Evolutionary conservation across 2,113 vertebrate species (phyloP), one percentile per base, ranked within the genome.

Genomic region (Marmota flaviventris): DNA sequence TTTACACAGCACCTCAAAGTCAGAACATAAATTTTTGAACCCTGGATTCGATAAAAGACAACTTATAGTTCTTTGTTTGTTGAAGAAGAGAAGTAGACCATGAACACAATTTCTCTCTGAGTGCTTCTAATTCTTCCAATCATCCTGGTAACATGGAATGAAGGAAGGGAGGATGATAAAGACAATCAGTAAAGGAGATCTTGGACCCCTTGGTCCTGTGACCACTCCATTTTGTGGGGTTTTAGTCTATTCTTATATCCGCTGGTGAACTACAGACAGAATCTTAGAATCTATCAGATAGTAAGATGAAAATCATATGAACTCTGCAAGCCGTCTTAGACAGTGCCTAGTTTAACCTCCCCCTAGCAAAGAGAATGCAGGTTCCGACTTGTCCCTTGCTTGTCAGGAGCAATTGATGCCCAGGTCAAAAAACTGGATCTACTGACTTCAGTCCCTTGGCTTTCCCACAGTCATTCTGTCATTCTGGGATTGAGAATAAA

Each of bases 21-120:
- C n/a, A 53, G 53, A 51, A 79, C 72, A 85, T 95, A 95, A 81
- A 85, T 90, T 87, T 96, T 81, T 48, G 25, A 92, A 53, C 37
- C 16, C 65, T 29, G 18, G 61, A 81, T 0, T 11, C 75, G 81
- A 85, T 77, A 82, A 86, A 95, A 95, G 61, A 83, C 27, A 76
- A 48, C 22, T 45, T 69, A 34, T 0, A 88, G 73, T 18, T 69
- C 88, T 93, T 94, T 94, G 72, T 81, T 92, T 94, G 17, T 89
- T 39, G 93, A 96, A 87, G 94, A 83, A 67, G 75, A 45, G n/a
- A 83, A 86, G 48, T 42, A 90, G 94, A 90, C 34, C n/a, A 42
- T 61, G 51, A 61, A 87, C 3, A 82, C 39, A 22, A 56, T 93
- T 90, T 83, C 48, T 88, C 61, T 63, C 1, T 0, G 51, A 61